phyloP scores from a whole-genome alignment of 2,113 vertebrate species.

The Trichechus manatus region DNA sequence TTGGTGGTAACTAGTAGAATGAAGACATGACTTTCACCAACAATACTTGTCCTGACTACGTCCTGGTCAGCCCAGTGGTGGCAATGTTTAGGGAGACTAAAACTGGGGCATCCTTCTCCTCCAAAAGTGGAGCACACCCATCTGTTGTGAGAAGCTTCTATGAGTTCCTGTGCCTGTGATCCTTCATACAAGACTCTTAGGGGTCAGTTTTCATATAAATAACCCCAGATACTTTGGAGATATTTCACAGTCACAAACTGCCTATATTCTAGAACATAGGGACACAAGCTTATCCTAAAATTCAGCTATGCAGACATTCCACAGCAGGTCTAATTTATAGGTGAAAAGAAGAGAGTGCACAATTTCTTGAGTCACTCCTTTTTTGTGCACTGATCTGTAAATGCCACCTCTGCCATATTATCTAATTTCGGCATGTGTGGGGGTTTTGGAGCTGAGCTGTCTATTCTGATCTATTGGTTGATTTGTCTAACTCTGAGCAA shows the following conservation, averaged over 20 bases:
- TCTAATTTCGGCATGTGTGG: background rate
- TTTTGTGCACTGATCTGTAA: background rate
- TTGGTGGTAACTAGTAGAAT: background rate
- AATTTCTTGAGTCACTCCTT: background rate
- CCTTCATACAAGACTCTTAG: background rate
- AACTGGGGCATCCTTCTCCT: background rate
- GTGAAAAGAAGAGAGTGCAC: background rate
- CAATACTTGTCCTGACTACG: fast-evolving
- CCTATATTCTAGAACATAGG: background rate
- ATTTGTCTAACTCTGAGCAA: background rate
- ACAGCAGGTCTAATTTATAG: background rate
- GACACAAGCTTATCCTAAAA: too few species aligned
- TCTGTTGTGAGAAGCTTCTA: background rate
- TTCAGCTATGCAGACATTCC: too few species aligned
- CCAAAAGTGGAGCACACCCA: background rate
- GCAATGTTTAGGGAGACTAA: too few species aligned
- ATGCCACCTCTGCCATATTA: background rate
- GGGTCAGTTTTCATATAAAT: background rate
- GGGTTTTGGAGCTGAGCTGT: background rate
- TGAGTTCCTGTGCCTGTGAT: background rate
- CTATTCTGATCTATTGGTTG: background rate
- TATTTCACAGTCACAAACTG: background rate
- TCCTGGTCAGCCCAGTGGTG: too few species aligned
- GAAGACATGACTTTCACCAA: background rate
- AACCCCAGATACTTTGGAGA: background rate